Base-by-base conservation (phyloP, 2,113 vertebrate species). In the Nipponia nippon region DNA sequence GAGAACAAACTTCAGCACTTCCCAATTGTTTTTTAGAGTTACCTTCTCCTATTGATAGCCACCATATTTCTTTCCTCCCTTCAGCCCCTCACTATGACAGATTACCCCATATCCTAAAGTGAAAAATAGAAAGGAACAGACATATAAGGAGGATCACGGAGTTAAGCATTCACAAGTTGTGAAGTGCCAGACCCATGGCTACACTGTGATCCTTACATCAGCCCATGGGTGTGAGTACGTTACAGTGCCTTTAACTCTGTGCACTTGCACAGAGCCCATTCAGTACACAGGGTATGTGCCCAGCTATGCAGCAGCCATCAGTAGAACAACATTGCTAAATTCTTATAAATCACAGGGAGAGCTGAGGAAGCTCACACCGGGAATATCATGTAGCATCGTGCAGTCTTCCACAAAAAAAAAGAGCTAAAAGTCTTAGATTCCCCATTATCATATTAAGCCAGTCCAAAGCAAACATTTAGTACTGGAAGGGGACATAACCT, bases 391-490 rank as follows among this genome's bases (percentile, higher is more conserved):
- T 90, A 36, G 52, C 78, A 93, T 72, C 61, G n/a, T 2, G 15
- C 15, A 75, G 52, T 29, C 70, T 91, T 83, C 34, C 62, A 62
- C 52, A 52, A 19, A 79, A 62, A 61, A 58, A 58, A 90, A 93
- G 56, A 79, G 36, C 23, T 91, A 25, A 44, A 94, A 71, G 38
- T 65, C 53, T 94, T 79, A 71, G 65, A 79, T 82, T 21, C 25
- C 5, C 3, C 22, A 76, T 87, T 91, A 85, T 36, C 84, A 61
- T 87, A 87, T 61, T 76, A 82, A 90, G 19, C 6, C n/a, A 22
- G 16, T 82, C 89, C 94, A 96, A 92, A 91, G 71, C 16, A 95
- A 89, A 87, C 3, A 71, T 55, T 88, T 56, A n/a, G 27, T n/a
- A 47, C 14, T 52, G 72, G 27, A 92, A 93, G 21, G 10, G 27